Percentiles rank a stretch among this genome's conserved stretches.
Evolutionary conservation across 2,113 vertebrate species (phyloP).

Genomic region (Gnathonemus longibarbis): DNA sequence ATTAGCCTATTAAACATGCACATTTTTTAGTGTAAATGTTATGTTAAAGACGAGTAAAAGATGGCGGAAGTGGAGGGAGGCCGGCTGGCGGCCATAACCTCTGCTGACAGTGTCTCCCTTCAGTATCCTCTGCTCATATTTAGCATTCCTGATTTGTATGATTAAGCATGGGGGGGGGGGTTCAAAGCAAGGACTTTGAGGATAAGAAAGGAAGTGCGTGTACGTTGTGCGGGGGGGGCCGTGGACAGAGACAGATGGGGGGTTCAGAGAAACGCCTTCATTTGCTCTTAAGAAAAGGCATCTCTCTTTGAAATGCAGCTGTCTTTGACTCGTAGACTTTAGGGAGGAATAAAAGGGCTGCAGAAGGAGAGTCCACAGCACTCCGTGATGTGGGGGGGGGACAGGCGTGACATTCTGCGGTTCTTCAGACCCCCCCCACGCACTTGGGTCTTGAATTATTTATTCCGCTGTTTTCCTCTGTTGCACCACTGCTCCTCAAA

Average conservation of each 20-base stretch:
- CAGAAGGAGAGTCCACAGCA: not conserved
- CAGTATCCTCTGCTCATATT: not conserved
- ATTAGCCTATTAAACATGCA: not conserved
- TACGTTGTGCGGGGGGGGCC: not conserved
- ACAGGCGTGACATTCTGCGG: constrained; percentile 40
- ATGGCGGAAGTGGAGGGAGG: not conserved
- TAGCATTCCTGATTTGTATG: not conserved
- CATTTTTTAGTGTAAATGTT: not conserved
- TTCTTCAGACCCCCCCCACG: constrained; percentile 38
- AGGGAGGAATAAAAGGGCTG: not conserved
- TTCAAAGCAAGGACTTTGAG: not conserved
- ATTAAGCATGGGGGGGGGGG: not conserved
- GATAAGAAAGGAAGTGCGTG: not conserved
- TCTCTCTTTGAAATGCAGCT: not conserved
- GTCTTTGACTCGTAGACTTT: not conserved
- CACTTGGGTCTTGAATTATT: constrained; percentile 46
- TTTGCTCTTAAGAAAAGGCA: constrained; percentile 1
- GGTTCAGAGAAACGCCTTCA: constrained; percentile 3
- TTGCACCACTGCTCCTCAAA: not conserved
- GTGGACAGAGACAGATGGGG: not conserved
- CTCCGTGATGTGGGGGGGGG: constrained; percentile 5
- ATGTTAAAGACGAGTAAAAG: not conserved
- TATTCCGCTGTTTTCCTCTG: constrained; percentile 32
- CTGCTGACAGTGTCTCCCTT: not conserved
- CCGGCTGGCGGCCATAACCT: not conserved